Base-by-base conservation (phyloP, 2,888 invertebrate species). In the Aelia acuminata region DNA sequence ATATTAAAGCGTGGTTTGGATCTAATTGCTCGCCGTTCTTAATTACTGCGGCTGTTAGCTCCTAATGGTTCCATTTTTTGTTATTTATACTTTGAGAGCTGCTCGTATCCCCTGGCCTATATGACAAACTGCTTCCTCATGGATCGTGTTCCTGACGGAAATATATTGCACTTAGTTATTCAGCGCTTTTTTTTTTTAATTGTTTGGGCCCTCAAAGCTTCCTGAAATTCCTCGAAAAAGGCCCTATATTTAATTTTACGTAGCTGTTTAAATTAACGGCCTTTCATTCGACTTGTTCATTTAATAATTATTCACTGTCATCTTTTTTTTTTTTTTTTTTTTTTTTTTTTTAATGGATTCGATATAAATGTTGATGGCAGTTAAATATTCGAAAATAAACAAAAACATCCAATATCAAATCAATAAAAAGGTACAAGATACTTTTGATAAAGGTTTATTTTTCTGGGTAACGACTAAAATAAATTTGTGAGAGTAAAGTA, bases 41-140 rank as follows among this genome's bases (percentile, higher is more conserved):
- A 80, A 80, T 80, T 47, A 80, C 80, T 4, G 43, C 22, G 13
- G n/a, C 80, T 43, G 11, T 47, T n/a, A n/a, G 80, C 43, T 18
- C 43, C 8, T 80, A 80, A 80, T 80, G 80, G 10, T 80, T 80
- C 80, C n/a, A 80, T 80, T 80, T 80, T 80, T 80, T 80, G 80
- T 80, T 80, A 43, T 80, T 80, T 80, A 80, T 80, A 80, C 80
- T 80, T 47, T 39, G 80, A 10, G 43, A 43, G 20, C 8, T n/a
- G n/a, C n/a, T n/a, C n/a, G 39, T 75, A 75, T 39, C 75, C 75
- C 15, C 3, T 3, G 75, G 8, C 39, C 75, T 22, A 39, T 75
- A 75, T 75, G 43, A 80, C n/a, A 47, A 47, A 80, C 11, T n/a
- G n/a, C n/a, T n/a, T 70, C 18, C 70, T 15, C 39, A n/a, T 20